Conservation (phyloP, 1,140 invertebrate species). For the Heliconius himera region DNA sequence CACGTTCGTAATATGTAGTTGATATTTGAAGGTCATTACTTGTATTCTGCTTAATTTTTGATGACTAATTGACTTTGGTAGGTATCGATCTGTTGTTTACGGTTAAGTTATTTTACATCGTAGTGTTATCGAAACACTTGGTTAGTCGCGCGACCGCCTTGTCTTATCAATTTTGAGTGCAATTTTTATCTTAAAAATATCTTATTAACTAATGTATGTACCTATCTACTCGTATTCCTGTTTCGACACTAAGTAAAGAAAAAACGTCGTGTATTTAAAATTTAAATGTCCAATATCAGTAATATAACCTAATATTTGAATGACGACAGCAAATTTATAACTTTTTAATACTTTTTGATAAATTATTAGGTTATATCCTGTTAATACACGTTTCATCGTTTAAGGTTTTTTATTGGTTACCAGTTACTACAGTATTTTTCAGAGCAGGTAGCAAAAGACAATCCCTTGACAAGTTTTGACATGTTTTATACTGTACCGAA, state of each 20-base stretch:
- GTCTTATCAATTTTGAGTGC: not conserved
- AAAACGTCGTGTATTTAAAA: not conserved
- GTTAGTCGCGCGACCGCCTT: not conserved
- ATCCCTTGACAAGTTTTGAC: constrained; percentile 31
- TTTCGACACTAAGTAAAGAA: not conserved
- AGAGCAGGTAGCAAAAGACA: not conserved
- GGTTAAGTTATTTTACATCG: not conserved
- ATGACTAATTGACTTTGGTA: constrained; percentile 14
- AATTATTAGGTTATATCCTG: not conserved
- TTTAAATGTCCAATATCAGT: too few species aligned
- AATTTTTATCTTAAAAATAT: not conserved
- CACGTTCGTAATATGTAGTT: constrained; percentile 26
- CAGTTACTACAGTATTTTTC: not conserved
- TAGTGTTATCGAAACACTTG: not conserved
- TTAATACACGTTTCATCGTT: not conserved
- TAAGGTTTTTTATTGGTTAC: not conserved
- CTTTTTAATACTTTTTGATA: not conserved
- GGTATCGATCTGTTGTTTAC: not conserved
- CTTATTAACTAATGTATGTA: too few species aligned
- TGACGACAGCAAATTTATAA: not conserved
- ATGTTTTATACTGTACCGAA: constrained; percentile 2
- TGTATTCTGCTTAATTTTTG: constrained; percentile 15
- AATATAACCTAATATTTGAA: too few species aligned
- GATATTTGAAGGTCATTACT: constrained; percentile 29
- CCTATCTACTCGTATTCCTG: not conserved